Percentiles rank a stretch among this genome's conserved stretches.
Evolutionary conservation across 64 coral and sea anemone species (phyloP).

Genomic region (Pocillopora damicornis): DNA sequence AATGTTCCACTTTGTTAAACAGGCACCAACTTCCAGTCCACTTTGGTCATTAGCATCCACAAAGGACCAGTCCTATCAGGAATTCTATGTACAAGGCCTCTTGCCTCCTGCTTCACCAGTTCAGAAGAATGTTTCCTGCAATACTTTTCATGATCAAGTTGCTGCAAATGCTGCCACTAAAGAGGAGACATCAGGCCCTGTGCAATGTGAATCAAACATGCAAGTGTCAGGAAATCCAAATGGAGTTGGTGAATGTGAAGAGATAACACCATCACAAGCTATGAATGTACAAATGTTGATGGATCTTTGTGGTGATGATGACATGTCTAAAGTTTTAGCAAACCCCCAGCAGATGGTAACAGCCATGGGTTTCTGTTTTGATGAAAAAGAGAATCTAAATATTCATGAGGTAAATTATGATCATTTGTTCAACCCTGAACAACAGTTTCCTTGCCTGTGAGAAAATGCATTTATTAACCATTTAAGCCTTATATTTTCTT

Average conservation of each 20-base stretch:
- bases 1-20: neutral
- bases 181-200: neutral
- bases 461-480: no score
- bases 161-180: neutral
- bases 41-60: conserved; percentile 76
- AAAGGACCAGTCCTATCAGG: neutral
- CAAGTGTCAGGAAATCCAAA: neutral
- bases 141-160: neutral
- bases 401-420: neutral
- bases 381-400: neutral
- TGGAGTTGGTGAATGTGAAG: neutral
- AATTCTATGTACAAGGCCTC: conserved; percentile 75
- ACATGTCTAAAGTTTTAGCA: neutral
- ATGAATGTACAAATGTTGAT: conserved; percentile 71
- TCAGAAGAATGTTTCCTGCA: neutral
- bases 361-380: conserved; percentile 22
- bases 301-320: conserved; percentile 51
- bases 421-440: no score
- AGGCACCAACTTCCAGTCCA: conserved; percentile 18
- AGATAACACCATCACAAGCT: conserved; percentile 68
- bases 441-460: no score
- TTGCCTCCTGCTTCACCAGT: conserved; percentile 38
- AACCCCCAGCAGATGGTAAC: conserved; percentile 12
- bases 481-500: no score
- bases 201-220: neutral